Evolutionary conservation across 2,797 vertebrate genomes (phyloP), one percentile per base, ranked within the genome.

Genomic region (Semotilus atromaculatus): DNA sequence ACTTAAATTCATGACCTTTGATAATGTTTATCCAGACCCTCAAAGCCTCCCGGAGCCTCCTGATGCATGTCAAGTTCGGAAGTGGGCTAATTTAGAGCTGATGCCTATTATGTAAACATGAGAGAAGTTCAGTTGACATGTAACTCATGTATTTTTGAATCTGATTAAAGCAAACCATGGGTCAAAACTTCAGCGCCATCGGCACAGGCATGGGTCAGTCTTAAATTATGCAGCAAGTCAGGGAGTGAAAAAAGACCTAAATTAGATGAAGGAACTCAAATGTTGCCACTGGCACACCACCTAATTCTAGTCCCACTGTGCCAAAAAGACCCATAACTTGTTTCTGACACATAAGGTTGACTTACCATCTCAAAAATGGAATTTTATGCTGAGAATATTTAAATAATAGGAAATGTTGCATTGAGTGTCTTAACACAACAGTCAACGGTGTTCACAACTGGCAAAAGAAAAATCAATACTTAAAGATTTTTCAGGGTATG

Each of bases 171-270:
- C 92, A 92, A 92, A 90, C 91, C 88, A 71, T 74, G 90, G 92
- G 93, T 94, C 93, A 94, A 91, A 93, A 93, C 92, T 89, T 91
- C 88, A 90, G 90, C 88, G 70, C 85, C 92, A 88, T 79, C 68
- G 82, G 90, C 88, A 88, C 80, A 80, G 86, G 76, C 78, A 82
- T 19, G 84, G 92, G 93, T 93, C 93, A 86, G 75, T 38, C 62
- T 75, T 87, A 87, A 95, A 95, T 95, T 91, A 94, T 94, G 93
- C 90, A 95, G 75, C 80, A 84, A 82, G 87, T 82, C 60, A 34
- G 92, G 88, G 86, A 92, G 86, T 34, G 48, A 86, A 51, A 86
- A 89, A 88, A 48, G 71, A 89, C 88, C 89, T 72, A 45, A 82
- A 90, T 87, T 86, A 89, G 92, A 94, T 93, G 91, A 93, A 93